Evolutionary conservation across 2,888 invertebrate species (phyloP), one percentile per base, ranked within the genome.

Genomic region (Trimorus sp.): DNA sequence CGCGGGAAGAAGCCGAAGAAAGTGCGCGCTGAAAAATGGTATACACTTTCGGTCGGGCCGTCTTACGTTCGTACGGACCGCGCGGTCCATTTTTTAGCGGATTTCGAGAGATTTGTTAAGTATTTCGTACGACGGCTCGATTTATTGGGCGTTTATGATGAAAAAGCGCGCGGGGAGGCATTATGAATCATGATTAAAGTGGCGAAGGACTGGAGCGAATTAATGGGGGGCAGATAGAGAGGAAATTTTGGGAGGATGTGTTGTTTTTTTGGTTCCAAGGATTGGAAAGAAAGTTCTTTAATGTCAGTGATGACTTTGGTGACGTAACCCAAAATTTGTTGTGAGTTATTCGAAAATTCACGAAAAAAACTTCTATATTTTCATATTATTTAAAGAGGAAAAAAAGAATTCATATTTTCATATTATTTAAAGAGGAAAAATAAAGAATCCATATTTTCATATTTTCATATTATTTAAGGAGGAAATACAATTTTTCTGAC

Each of bases 21-120:
- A 58, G 58, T 58, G 58, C 58, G 11, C 45, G 42, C 1, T 60
- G 60, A 60, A 60, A 60, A 60, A 60, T 60, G 40, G 11, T 15
- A 60, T 60, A 42, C 42, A 42, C 60, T 60, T 60, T 60, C 15
- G 40, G 42, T n/a, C 49, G 6, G 45, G 45, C 45, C n/a, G 9
- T 45, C 45, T n/a, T 5, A 49, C 49, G 12, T 49, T 49, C n/a
- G n/a, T 14, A n/a, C 14, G 49, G 49, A n/a, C 14, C 49, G 49
- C n/a, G 49, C 49, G 49, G 40, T 40, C 6, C 49, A 49, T 49
- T 49, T 49, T 49, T 49, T 14, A 49, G 12, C 6, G 49, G 54
- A 54, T 36, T 16, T 51, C 26, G 12, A 14, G 49, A 12, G 49
- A 49, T 49, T 49, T 49, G 49, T 49, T 49, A 14, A 49, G 49